These are phyloP conservation scores for Punctoribates punctum DNA, from an alignment of 2,888 invertebrate genomes.

Conservation along the genomic window DNA sequence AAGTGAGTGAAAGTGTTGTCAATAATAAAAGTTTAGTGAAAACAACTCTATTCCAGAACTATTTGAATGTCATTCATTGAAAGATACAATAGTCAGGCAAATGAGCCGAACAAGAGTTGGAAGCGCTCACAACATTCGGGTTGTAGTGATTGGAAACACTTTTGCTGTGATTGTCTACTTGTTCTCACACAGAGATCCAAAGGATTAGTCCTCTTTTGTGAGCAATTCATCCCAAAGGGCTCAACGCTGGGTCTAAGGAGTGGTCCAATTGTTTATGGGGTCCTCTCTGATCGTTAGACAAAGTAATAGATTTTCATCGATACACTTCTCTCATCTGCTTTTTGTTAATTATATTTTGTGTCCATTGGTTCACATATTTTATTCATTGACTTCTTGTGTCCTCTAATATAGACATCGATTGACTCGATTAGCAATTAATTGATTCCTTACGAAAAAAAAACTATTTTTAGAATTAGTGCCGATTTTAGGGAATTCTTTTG, in stretches of 20 bases:
- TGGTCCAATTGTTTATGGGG: slow-evolving; percentile 9
- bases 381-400: neutral
- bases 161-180: slow-evolving; percentile 11
- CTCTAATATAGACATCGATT: neutral
- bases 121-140: neutral
- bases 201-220: slow-evolving; percentile 3
- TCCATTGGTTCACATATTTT: slow-evolving; percentile 2
- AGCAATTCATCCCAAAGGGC: neutral
- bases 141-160: slow-evolving; percentile 11
- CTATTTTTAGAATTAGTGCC: neutral
- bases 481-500: neutral
- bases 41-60: neutral
- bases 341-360: neutral
- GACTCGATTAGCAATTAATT: neutral
- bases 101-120: slow-evolving; percentile 5
- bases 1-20: neutral
- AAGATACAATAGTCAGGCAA: neutral
- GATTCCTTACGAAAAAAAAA: neutral
- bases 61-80: neutral
- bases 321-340: neutral
- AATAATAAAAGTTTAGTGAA: neutral
- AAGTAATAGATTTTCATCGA: neutral
- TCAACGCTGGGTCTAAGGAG: neutral
- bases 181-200: neutral
- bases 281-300: neutral